Evolutionary conservation across 2,797 vertebrate species (phyloP).

Genomic region (Aselliscus stoliczkanus): DNA sequence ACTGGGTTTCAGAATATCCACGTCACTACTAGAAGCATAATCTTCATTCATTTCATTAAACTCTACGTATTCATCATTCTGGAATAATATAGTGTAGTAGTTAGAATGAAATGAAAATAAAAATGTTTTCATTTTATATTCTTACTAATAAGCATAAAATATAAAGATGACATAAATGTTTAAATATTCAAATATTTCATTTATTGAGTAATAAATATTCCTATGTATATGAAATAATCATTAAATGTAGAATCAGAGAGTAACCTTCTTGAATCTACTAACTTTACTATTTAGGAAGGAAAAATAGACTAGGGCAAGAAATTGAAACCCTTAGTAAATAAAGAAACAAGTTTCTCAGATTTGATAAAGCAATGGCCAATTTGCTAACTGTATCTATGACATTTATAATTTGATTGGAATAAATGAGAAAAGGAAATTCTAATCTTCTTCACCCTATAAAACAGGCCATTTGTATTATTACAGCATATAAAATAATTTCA

Average conservation of each 20-base stretch:
- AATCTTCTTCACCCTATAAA: neutral
- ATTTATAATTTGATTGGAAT: neutral
- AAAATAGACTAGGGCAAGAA: neutral
- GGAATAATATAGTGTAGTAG: constrained; percentile 64
- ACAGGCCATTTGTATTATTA: neutral
- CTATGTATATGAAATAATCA: neutral
- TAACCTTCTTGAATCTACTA: constrained; percentile 16
- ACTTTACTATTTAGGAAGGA: neutral
- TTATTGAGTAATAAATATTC: neutral
- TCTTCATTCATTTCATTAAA: constrained; percentile 64
- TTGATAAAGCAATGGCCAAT: neutral
- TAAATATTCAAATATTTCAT: constrained; percentile 20
- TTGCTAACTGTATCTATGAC: neutral
- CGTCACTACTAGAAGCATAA: constrained; percentile 28
- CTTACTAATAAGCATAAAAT: neutral
- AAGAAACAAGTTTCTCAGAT: constrained; percentile 22
- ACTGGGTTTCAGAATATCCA: constrained; percentile 71
- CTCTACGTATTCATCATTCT: constrained; percentile 74
- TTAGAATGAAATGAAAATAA: constrained; percentile 44
- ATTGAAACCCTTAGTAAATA: neutral
- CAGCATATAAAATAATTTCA: neutral
- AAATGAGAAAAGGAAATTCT: neutral
- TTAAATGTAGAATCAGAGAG: constrained; percentile 10
- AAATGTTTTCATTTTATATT: neutral
- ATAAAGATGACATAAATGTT: neutral